Conservation (phyloP, 2,797 vertebrate genomes). For the Loris lydekkerianus region DNA sequence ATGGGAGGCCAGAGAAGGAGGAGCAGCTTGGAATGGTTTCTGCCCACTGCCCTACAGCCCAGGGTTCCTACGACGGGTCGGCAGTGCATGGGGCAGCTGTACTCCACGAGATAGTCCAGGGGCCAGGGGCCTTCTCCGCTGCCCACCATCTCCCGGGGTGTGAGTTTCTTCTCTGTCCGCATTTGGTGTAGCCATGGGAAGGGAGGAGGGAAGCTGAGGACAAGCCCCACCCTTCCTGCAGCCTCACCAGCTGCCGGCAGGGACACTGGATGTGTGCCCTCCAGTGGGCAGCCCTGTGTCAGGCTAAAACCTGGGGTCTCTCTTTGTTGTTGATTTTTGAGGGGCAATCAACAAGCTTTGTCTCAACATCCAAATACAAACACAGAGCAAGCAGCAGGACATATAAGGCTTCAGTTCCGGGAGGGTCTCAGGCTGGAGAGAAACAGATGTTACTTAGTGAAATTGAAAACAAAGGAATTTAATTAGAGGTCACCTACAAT, state of each 20-base stretch:
- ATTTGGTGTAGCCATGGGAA: neutral
- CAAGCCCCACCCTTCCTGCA: too few species aligned
- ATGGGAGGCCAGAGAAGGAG: neutral
- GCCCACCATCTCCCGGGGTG: neutral
- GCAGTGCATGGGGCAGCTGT: neutral
- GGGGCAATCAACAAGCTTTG: neutral
- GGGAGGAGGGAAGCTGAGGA: too few species aligned
- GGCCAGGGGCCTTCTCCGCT: neutral
- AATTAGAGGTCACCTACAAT: neutral
- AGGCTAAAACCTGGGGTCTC: accelerated
- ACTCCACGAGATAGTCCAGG: neutral
- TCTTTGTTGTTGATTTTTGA: neutral
- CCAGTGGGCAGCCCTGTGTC: neutral
- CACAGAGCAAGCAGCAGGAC: neutral
- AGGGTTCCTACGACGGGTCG: too few species aligned
- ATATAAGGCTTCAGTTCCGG: neutral
- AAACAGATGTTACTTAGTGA: neutral
- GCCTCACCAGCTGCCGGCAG: neutral
- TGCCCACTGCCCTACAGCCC: neutral
- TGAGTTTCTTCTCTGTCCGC: neutral
- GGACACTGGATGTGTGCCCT: neutral
- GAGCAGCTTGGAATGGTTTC: neutral
- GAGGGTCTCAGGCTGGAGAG: neutral
- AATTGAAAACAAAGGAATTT: neutral
- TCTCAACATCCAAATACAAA: neutral